Percentiles rank a stretch among this genome's conserved stretches.
These are phyloP conservation scores for Saguinus midas DNA, from an alignment of 2,113 vertebrate species.

Conservation along the genomic window DNA sequence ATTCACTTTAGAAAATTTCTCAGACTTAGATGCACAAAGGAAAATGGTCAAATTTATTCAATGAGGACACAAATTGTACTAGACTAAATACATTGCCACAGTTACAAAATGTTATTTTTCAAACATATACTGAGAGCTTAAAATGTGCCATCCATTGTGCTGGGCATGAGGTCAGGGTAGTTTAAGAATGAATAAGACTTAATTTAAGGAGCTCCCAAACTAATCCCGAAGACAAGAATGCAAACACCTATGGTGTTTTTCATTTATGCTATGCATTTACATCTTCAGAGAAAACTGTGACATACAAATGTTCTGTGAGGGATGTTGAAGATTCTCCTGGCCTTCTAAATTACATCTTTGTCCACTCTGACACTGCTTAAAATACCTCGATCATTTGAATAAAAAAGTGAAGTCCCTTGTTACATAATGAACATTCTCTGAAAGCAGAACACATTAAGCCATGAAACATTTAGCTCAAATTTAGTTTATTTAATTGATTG, in stretches of 20 bases:
- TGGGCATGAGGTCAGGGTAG: not conserved
- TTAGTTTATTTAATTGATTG: conserved; percentile 4
- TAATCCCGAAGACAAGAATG: not conserved
- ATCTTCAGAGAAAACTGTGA: not conserved
- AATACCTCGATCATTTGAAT: not conserved
- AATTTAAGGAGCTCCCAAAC: not conserved
- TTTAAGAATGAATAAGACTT: not conserved
- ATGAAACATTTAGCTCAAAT: not conserved
- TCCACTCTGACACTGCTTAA: not conserved
- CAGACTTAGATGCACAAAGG: not conserved
- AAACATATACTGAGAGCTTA: not conserved
- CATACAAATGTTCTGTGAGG: not conserved
- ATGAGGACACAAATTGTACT: not conserved
- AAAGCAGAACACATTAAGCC: not conserved
- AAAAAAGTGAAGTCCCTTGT: not conserved
- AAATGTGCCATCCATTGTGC: too few relatives aligned
- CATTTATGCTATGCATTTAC: not conserved
- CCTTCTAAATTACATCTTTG: not conserved
- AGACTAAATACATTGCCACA: not conserved
- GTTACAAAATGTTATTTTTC: not conserved
- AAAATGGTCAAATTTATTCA: not conserved
- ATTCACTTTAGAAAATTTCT: not conserved
- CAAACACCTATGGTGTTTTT: not conserved
- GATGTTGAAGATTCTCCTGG: not conserved
- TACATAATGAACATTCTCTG: not conserved